phyloP scores from a whole-genome alignment of 2,797 vertebrate species.

The Paramormyrops hopkinsi region DNA sequence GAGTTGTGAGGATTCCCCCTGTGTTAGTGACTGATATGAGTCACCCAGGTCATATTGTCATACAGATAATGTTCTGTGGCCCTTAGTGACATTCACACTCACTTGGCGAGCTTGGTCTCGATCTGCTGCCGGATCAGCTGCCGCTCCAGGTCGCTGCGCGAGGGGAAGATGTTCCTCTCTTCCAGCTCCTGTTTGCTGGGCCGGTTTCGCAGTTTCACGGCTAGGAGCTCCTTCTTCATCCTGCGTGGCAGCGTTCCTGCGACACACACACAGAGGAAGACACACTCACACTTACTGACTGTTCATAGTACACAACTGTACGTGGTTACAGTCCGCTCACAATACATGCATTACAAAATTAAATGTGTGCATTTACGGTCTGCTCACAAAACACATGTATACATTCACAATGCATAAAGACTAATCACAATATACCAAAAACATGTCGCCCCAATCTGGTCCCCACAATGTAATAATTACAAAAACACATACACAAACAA shows the following conservation, averaged over 20 bases:
- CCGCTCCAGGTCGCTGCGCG: slow-evolving; percentile 85
- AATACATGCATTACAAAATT: slow-evolving; percentile 53
- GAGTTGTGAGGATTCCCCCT: neutral
- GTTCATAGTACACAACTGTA: neutral
- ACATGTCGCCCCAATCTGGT: neutral
- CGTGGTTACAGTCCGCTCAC: neutral
- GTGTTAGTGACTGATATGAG: neutral
- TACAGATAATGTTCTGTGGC: too few relatives aligned
- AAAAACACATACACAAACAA: neutral
- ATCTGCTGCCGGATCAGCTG: slow-evolving; percentile 87
- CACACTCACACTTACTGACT: neutral
- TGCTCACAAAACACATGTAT: neutral
- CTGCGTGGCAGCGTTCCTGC: slow-evolving; percentile 86
- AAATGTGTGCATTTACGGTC: neutral
- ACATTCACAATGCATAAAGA: neutral
- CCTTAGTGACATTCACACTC: slow-evolving; percentile 45
- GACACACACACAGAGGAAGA: slow-evolving; percentile 15
- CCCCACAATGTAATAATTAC: neutral
- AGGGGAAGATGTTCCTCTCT: slow-evolving; percentile 91
- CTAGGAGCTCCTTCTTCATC: slow-evolving; percentile 89
- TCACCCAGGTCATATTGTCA: neutral
- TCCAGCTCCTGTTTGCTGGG: slow-evolving; percentile 88
- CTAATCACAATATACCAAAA: neutral
- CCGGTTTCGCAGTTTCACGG: slow-evolving; percentile 92
- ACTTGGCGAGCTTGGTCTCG: slow-evolving; percentile 98